Conservation (phyloP, 2,888 invertebrate species). For the Cactoblastis cactorum region DNA sequence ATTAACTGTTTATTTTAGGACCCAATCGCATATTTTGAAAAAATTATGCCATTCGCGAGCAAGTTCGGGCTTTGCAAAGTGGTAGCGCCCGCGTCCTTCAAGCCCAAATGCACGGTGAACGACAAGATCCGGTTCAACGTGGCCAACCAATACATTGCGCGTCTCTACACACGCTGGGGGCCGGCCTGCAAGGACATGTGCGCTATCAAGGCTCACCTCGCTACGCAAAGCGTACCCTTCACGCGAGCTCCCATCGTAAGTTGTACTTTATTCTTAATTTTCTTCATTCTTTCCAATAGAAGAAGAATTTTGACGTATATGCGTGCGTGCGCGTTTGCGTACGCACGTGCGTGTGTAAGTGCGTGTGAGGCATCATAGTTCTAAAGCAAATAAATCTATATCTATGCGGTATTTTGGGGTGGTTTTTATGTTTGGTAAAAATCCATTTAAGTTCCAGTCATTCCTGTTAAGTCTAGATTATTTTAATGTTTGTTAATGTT, state of each 20-base stretch:
- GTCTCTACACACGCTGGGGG: slow-evolving; percentile 93
- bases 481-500: no score
- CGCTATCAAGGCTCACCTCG: slow-evolving; percentile 89
- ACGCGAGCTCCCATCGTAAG: slow-evolving; percentile 88
- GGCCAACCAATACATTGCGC: slow-evolving; percentile 93
- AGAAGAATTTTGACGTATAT: no score
- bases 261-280: background rate
- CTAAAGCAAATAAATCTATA: no score
- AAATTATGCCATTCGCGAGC: slow-evolving; percentile 86
- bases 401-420: no score
- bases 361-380: no score
- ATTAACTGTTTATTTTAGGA: slow-evolving; percentile 74
- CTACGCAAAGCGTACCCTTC: slow-evolving; percentile 86
- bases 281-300: no score
- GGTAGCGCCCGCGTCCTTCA: slow-evolving; percentile 88
- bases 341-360: no score
- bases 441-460: no score
- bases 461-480: no score
- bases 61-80: slow-evolving; percentile 93
- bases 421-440: no score
- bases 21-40: slow-evolving; percentile 90
- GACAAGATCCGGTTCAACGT: slow-evolving; percentile 93
- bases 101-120: slow-evolving; percentile 86
- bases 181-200: slow-evolving; percentile 90
- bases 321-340: no score